These are phyloP conservation scores for Diplogasteroides magnus DNA, from an alignment of 1,140 invertebrate species.

Conservation along the genomic window DNA sequence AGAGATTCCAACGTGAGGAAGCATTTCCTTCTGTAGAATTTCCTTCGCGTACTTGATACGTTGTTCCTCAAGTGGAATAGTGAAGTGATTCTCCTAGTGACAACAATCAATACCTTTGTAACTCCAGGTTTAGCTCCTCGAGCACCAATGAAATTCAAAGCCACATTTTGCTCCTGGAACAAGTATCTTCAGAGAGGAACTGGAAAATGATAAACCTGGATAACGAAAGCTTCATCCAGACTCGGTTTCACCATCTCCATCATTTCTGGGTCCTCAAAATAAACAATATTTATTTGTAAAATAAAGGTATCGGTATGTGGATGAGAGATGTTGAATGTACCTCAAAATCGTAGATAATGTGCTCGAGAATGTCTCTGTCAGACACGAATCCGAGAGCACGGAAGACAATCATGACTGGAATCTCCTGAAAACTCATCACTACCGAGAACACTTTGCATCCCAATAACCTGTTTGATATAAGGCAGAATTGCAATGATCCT, in stretches of 20 bases:
- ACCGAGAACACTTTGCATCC: too few species aligned
- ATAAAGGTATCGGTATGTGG: too few species aligned
- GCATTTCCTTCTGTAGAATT: slow-evolving; percentile 98
- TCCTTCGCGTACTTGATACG: slow-evolving; percentile 97
- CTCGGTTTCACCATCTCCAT: slow-evolving; percentile 99
- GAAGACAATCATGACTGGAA: slow-evolving; percentile 98
- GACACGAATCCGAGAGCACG: slow-evolving; percentile 91
- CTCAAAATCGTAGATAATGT: slow-evolving; percentile 95
- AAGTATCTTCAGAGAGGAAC: slow-evolving; percentile 7
- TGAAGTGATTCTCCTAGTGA: too few species aligned
- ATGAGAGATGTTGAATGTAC: too few species aligned
- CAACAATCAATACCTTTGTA: slow-evolving; percentile 74
- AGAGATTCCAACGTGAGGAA: slow-evolving; percentile 95
- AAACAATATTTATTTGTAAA: too few species aligned
- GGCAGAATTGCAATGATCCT: slow-evolving; percentile 93
- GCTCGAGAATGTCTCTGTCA: slow-evolving; percentile 94
- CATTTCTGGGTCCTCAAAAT: slow-evolving; percentile 88
- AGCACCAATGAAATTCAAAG: slow-evolving; percentile 93
- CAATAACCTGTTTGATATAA: slow-evolving; percentile 85
- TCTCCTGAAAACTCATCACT: slow-evolving; percentile 72
- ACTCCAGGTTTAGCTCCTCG: slow-evolving; percentile 92
- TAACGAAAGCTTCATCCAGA: slow-evolving; percentile 96
- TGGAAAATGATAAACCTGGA: slow-evolving; percentile 57
- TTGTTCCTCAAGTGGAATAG: slow-evolving; percentile 72
- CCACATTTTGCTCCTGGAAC: slow-evolving; percentile 92